Conservation (phyloP, 2,797 vertebrate genomes). For the Benthosema pterotum region DNA sequence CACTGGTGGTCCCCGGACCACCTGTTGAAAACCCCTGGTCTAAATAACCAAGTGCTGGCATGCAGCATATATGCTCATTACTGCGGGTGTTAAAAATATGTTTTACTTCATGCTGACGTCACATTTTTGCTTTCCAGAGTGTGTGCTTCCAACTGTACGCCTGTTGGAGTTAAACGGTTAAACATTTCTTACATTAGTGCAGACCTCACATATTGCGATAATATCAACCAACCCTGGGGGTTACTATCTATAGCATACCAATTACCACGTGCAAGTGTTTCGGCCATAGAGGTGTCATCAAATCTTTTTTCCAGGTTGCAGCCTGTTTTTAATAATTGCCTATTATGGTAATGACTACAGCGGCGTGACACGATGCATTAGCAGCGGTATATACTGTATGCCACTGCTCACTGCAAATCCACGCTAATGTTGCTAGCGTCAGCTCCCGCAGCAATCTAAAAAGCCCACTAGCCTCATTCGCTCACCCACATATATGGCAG, state of each 20-base stretch:
- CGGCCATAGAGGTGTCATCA: slow-evolving; percentile 35
- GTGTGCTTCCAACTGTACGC: slow-evolving; percentile 7
- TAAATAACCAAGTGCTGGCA: slow-evolving; percentile 30
- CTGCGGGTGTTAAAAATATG: too few relatives aligned
- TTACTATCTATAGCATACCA: slow-evolving; percentile 31
- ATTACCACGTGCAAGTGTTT: slow-evolving; percentile 55
- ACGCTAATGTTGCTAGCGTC: slow-evolving; percentile 25
- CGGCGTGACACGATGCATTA: slow-evolving; percentile 36
- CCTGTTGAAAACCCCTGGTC: too few relatives aligned
- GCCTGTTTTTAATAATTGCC: slow-evolving; percentile 60
- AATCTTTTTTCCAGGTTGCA: slow-evolving; percentile 58
- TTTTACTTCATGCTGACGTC: slow-evolving; percentile 3
- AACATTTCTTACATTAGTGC: slow-evolving; percentile 33
- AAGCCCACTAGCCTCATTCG: slow-evolving; percentile 36
- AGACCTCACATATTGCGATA: slow-evolving; percentile 35
- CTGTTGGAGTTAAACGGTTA: slow-evolving; percentile 24
- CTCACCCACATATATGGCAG: slow-evolving; percentile 7
- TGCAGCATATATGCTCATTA: slow-evolving; percentile 7
- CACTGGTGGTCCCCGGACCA: too few relatives aligned
- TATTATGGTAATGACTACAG: slow-evolving; percentile 49
- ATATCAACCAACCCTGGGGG: slow-evolving; percentile 32
- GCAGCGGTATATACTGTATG: slow-evolving; percentile 4
- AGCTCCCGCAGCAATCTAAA: slow-evolving; percentile 7
- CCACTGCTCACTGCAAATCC: slow-evolving; percentile 20
- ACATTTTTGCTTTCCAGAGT: slow-evolving; percentile 1